A percentile compares a stretch with the other conserved stretches of the same genome.
These are phyloP conservation scores for Omphaloscelis lunosa DNA, from an alignment of 2,888 invertebrate species.

Conservation along the genomic window DNA sequence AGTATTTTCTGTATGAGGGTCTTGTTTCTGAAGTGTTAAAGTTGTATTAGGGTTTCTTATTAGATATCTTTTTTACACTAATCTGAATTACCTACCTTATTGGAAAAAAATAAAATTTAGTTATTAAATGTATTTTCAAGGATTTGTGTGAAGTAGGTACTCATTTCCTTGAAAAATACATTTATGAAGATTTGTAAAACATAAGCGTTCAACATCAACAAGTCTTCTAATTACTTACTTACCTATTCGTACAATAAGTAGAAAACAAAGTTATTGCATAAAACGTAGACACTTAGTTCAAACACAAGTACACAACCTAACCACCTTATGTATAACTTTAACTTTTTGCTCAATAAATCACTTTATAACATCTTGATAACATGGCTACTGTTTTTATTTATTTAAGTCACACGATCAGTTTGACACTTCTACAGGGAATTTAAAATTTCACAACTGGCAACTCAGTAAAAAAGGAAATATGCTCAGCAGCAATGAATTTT, in stretches of 20 bases:
- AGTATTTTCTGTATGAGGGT: background rate
- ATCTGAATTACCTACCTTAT: no score
- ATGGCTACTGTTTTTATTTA: background rate
- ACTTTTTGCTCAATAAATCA: background rate
- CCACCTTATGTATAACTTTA: background rate
- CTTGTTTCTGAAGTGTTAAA: background rate
- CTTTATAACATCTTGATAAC: background rate
- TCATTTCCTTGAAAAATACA: no score
- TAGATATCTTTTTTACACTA: background rate
- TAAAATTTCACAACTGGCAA: constrained; percentile 41
- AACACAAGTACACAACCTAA: background rate
- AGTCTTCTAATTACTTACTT: background rate
- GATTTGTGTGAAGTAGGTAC: no score
- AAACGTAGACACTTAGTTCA: no score
- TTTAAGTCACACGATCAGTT: background rate
- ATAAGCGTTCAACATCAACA: background rate
- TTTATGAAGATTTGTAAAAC: background rate
- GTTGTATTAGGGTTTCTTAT: background rate
- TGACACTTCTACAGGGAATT: constrained; percentile 14
- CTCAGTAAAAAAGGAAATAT: constrained; percentile 76
- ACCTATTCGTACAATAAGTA: background rate
- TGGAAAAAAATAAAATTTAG: background rate
- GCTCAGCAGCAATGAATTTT: constrained; percentile 86
- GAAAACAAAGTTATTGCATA: background rate
- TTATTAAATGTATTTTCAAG: no score